Percentiles rank a stretch among this genome's conserved stretches.
phyloP scores from a whole-genome alignment of 2,113 vertebrate species.

The Okapia johnstoni region DNA sequence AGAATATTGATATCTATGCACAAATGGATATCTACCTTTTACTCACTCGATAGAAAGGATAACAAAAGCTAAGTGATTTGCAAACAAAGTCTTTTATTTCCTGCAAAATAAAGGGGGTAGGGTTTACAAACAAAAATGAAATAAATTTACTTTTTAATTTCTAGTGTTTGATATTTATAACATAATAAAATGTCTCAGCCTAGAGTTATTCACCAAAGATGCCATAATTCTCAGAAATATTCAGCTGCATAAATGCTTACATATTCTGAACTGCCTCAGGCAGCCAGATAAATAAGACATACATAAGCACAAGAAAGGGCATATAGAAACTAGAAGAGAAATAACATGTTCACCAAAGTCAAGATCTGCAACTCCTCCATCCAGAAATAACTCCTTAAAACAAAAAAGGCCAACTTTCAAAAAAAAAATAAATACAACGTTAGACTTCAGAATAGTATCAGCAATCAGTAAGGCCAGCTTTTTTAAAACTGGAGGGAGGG shows the following conservation, averaged over 20 bases:
- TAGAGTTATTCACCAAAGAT: constrained; percentile 4
- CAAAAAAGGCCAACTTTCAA: background rate
- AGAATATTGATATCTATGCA: background rate
- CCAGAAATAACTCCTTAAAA: background rate
- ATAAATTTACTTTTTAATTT: background rate
- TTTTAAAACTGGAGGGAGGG: background rate
- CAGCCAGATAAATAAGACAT: constrained; percentile 35
- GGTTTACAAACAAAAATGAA: constrained; percentile 20
- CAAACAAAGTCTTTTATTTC: background rate
- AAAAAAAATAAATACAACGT: background rate
- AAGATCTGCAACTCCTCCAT: background rate
- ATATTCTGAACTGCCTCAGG: constrained; percentile 24
- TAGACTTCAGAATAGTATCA: background rate
- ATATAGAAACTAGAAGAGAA: background rate
- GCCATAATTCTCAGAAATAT: constrained; percentile 15
- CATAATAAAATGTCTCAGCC: background rate
- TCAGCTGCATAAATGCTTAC: constrained; percentile 20
- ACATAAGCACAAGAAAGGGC: background rate
- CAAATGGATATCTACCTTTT: background rate
- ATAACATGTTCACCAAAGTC: background rate
- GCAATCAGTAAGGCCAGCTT: background rate
- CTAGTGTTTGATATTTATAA: constrained; percentile 10
- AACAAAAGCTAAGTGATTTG: background rate
- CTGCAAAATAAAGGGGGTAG: background rate
- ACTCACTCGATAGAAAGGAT: background rate